Evolutionary conservation across 2,113 vertebrate species (phyloP).

Genomic region (Ptyas mucosa): DNA sequence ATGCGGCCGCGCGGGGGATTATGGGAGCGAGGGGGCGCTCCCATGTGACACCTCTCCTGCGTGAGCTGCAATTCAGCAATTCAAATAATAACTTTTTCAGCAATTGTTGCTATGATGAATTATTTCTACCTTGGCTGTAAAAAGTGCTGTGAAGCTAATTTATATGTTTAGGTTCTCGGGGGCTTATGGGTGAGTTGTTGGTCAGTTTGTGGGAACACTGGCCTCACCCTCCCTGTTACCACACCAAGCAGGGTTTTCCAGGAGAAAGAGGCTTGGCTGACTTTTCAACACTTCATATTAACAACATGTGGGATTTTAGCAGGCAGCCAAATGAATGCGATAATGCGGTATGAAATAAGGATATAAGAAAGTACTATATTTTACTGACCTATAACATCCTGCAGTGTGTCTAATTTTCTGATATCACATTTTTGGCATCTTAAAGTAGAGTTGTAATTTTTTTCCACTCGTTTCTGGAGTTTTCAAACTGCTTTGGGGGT

Average conservation of each 20-base stretch:
- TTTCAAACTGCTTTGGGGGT: neutral
- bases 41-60: too few species aligned
- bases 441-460: neutral
- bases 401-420: neutral
- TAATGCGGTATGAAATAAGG: neutral
- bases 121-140: neutral
- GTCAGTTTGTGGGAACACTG: neutral
- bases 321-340: neutral
- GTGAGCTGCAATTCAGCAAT: too few species aligned
- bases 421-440: neutral
- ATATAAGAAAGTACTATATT: neutral
- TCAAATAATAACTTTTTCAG: neutral
- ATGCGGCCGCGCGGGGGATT: too few species aligned
- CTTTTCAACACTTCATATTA: neutral
- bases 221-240: neutral
- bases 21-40: too few species aligned
- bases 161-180: neutral
- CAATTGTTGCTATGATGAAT: neutral
- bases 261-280: neutral
- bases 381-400: neutral
- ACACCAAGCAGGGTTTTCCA: neutral
- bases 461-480: neutral
- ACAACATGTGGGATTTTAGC: neutral
- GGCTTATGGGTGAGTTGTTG: neutral
- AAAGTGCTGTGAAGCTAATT: neutral